phyloP scores from a whole-genome alignment of 1,140 invertebrate genomes.

The Lepeophtheirus salmonis region DNA sequence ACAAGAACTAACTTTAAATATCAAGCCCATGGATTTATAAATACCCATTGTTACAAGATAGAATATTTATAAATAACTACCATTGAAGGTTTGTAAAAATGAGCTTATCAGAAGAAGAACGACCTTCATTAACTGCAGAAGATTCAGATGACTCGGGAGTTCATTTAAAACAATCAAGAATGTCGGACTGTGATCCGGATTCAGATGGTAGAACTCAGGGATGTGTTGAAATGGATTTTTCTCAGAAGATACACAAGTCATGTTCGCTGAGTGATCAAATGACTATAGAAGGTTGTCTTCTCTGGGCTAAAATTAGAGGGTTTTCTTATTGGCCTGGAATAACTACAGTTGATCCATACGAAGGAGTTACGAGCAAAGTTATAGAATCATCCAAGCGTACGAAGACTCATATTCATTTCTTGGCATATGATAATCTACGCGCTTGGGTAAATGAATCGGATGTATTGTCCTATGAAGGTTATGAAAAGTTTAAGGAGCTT shows the following conservation, averaged over 20 bases:
- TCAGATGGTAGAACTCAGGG: too few relatives aligned
- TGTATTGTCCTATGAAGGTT: background rate
- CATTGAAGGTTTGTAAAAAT: too few relatives aligned
- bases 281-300: background rate
- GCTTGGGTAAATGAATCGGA: conserved; percentile 9
- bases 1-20: too few relatives aligned
- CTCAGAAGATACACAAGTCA: background rate
- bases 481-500: background rate
- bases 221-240: background rate
- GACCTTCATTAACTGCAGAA: background rate
- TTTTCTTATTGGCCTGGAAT: conserved; percentile 13
- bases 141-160: background rate
- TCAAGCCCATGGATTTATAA: too few relatives aligned
- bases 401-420: conserved; percentile 11
- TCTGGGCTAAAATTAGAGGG: conserved; percentile 16
- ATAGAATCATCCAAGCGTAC: background rate
- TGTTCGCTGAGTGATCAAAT: background rate
- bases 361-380: conserved; percentile 4
- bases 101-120: too few relatives aligned
- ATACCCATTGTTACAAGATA: too few relatives aligned
- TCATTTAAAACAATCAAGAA: too few relatives aligned
- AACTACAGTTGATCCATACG: conserved; percentile 10
- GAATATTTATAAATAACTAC: too few relatives aligned
- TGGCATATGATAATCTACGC: conserved; percentile 11
- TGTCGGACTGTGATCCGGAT: too few relatives aligned